A percentile compares a stretch with the other conserved stretches of the same genome.
Conservation (phyloP, 2,888 invertebrate genomes). For the Fragum sueziense region DNA sequence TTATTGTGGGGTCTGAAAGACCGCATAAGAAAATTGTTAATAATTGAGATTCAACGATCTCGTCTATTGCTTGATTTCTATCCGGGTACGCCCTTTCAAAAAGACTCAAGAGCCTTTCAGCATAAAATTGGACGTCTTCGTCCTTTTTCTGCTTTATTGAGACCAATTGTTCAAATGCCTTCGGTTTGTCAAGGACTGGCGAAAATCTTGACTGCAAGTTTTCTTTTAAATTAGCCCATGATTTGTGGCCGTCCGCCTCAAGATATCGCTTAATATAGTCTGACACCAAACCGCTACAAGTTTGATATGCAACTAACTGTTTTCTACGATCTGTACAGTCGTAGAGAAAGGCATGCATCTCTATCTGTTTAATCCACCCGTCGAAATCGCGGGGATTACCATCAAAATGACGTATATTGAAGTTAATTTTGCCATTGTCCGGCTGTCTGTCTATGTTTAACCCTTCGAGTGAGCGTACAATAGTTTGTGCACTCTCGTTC, state of each 20-base stretch:
- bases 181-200: constrained; percentile 4
- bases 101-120: not conserved
- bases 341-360: not conserved
- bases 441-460: not conserved
- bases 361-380: not conserved
- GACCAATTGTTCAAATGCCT: constrained; percentile 4
- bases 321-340: not conserved
- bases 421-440: not conserved
- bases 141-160: not conserved
- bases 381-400: not conserved
- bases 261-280: constrained; percentile 5
- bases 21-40: constrained; percentile 22
- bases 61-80: constrained; percentile 8
- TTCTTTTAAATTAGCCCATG: not conserved
- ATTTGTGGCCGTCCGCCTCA: not conserved
- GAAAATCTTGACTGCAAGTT: constrained; percentile 17
- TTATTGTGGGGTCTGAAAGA: not conserved
- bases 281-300: not conserved
- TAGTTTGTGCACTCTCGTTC: too few species aligned
- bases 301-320: not conserved
- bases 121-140: constrained; percentile 2
- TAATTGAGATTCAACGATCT: constrained; percentile 19
- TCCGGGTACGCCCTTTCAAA: constrained; percentile 13
- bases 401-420: not conserved
- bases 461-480: too few species aligned